These are phyloP conservation scores for Chelon labrosus DNA, from an alignment of 2,797 vertebrate species.

Conservation along the genomic window DNA sequence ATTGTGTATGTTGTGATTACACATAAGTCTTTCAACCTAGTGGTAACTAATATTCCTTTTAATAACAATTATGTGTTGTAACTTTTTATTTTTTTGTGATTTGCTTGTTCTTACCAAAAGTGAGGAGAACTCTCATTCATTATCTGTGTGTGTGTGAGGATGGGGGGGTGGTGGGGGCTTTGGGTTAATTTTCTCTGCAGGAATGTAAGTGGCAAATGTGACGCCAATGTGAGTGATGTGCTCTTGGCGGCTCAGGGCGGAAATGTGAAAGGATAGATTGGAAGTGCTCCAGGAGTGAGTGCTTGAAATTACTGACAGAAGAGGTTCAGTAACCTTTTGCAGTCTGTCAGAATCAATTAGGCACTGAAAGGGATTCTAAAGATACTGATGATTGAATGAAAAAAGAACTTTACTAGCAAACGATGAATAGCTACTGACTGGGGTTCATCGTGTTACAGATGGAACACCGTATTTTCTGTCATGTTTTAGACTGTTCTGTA, in stretches of 20 bases:
- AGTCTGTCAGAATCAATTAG: constrained; percentile 81
- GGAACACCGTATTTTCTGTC: constrained; percentile 45
- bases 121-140: constrained; percentile 52
- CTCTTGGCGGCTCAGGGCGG: constrained; percentile 69
- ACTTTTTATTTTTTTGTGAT: constrained; percentile 13
- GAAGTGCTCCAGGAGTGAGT: constrained; percentile 76
- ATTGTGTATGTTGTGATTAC: constrained; percentile 9
- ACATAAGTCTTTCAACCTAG: constrained; percentile 9
- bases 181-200: constrained; percentile 67
- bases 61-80: constrained; percentile 5
- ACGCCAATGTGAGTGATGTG: constrained; percentile 65
- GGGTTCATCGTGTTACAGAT: constrained; percentile 53
- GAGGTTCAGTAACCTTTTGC: constrained; percentile 81
- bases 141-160: constrained; percentile 20
- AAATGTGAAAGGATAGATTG: constrained; percentile 79
- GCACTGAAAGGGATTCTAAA: constrained; percentile 76
- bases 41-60: constrained; percentile 30
- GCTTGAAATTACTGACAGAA: constrained; percentile 82
- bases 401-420: constrained; percentile 56
- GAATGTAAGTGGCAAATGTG: constrained; percentile 74
- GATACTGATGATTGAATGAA: constrained; percentile 75
- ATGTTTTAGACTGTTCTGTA: constrained; percentile 31
- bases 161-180: constrained; percentile 16
- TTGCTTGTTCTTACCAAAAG: constrained; percentile 43
- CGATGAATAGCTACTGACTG: constrained; percentile 58